These are phyloP conservation scores for Tricholauxania praeusta DNA, from an alignment of 2,888 invertebrate species.

Conservation along the genomic window DNA sequence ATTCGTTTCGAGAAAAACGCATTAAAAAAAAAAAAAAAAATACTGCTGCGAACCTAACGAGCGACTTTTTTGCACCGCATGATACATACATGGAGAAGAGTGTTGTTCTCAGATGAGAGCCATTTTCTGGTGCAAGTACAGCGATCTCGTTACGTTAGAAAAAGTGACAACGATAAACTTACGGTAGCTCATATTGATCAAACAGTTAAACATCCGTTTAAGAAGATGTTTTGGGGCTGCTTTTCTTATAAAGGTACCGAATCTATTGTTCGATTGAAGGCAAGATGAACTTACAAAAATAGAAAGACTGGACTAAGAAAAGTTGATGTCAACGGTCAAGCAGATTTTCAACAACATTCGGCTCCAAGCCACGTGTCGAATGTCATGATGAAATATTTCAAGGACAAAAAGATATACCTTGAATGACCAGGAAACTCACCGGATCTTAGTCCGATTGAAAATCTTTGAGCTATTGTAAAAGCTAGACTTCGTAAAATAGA, in stretches of 20 bases:
- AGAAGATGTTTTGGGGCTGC: neutral
- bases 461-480: neutral
- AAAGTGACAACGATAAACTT: neutral
- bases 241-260: neutral
- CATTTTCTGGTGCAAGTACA: neutral
- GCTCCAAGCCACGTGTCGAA: neutral
- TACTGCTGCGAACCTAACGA: too few relatives aligned
- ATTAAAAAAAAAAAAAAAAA: too few relatives aligned
- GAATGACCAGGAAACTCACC: neutral
- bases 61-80: too few relatives aligned
- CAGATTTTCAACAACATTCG: conserved; percentile 6
- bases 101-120: neutral
- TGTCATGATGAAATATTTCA: conserved; percentile 2
- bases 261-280: neutral
- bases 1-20: too few relatives aligned
- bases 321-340: neutral
- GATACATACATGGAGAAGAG: too few relatives aligned
- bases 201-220: neutral
- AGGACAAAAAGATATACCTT: conserved; percentile 3
- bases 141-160: neutral
- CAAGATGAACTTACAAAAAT: neutral
- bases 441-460: neutral
- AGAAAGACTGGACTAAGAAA: neutral
- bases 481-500: neutral
- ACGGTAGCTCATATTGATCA: neutral